phyloP scores from a whole-genome alignment of 1,140 invertebrate genomes.

The Bombus pyrosoma region DNA sequence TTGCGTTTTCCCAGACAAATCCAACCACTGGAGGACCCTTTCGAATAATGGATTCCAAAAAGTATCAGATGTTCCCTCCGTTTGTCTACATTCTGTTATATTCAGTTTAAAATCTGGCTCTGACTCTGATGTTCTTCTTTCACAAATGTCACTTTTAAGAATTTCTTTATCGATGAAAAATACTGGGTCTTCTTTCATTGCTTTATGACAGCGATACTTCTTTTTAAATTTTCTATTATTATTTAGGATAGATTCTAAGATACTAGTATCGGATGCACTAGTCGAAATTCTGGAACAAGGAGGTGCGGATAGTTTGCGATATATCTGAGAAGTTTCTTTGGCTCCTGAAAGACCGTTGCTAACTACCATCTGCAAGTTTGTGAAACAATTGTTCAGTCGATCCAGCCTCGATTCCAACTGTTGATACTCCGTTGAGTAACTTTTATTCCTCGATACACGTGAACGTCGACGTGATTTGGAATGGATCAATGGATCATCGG shows the following conservation, averaged over 20 bases:
- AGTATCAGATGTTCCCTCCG: slow-evolving; percentile 38
- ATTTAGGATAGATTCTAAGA: slow-evolving; percentile 42
- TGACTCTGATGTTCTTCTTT: background rate
- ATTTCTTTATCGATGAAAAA: background rate
- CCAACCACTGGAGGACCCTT: slow-evolving; percentile 82
- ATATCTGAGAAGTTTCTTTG: slow-evolving; percentile 44
- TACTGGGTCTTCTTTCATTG: background rate
- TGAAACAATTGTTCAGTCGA: slow-evolving; percentile 73
- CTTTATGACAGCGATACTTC: background rate
- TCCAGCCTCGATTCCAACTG: slow-evolving; percentile 57
- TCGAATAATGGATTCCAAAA: slow-evolving; percentile 77
- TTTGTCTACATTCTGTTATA: background rate
- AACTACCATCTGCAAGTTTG: slow-evolving; percentile 74
- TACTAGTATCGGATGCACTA: background rate
- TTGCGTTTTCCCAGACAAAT: slow-evolving; percentile 75
- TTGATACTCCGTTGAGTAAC: slow-evolving; percentile 51
- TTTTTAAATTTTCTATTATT: slow-evolving; percentile 51
- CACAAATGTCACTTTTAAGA: background rate
- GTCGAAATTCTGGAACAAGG: slow-evolving; percentile 42
- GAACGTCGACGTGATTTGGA: slow-evolving; percentile 49
- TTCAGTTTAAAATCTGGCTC: slow-evolving; percentile 9
- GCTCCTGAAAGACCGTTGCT: slow-evolving; percentile 60
- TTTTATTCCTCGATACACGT: slow-evolving; percentile 38
- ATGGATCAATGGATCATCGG: slow-evolving; percentile 84
- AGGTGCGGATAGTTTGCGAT: slow-evolving; percentile 71